Conservation (phyloP, 2,113 vertebrate genomes). For the Chionis minor region DNA sequence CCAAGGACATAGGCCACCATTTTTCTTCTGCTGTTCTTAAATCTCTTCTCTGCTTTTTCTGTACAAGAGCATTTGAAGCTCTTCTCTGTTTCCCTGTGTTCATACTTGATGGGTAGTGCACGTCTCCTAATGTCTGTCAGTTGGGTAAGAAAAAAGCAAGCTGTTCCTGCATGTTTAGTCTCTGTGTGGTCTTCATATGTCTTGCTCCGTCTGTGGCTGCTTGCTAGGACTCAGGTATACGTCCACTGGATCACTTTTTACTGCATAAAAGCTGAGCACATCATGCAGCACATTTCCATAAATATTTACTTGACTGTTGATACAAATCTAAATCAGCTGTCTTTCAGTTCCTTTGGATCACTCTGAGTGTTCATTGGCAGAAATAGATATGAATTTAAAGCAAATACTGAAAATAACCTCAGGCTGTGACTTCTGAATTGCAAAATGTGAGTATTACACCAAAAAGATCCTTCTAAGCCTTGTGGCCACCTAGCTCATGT, state of each 20-base stretch:
- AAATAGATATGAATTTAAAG: background rate
- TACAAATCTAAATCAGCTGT: background rate
- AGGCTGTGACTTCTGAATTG: background rate
- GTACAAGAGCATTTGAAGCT: background rate
- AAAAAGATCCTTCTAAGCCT: background rate
- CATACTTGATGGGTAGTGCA: background rate
- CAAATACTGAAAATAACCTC: background rate
- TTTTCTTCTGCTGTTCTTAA: background rate
- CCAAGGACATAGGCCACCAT: background rate
- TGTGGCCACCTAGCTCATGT: background rate
- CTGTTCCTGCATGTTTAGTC: background rate
- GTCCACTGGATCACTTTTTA: background rate
- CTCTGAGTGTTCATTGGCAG: background rate
- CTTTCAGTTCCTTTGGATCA: background rate
- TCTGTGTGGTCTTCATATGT: background rate
- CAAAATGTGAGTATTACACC: background rate
- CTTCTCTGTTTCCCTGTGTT: background rate
- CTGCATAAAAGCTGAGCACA: background rate
- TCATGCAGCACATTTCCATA: background rate
- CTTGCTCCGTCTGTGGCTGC: background rate
- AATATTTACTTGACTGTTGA: background rate
- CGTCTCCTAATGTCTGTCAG: background rate
- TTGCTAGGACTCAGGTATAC: background rate
- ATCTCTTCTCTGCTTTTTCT: background rate
- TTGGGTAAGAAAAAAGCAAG: background rate